Base-by-base conservation (phyloP, 2,888 invertebrate species). In the Tuta absoluta region DNA sequence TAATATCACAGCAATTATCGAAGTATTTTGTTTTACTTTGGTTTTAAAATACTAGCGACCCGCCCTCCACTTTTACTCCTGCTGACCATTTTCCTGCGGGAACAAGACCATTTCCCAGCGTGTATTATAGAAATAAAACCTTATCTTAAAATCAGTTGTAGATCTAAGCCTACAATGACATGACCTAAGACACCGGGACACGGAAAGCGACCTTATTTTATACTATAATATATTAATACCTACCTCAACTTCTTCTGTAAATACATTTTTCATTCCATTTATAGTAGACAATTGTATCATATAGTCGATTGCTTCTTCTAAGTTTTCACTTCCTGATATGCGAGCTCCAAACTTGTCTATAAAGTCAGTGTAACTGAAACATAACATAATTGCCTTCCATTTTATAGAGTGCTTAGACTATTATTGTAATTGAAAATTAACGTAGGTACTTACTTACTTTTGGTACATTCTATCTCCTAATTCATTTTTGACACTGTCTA, bases 271-370 rank as follows among this genome's bases (percentile, higher is more conserved):
- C 2, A 87, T 53, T 28, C 82, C 79, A 66, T 79, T 71, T 8
- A 65, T 41, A 63, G 48, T 69, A 0, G 84, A 86, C 41, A 87
- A 76, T 75, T 84, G 81, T 73, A 84, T 76, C 89, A 95, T 93
- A 72, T 94, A 93, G 80, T 95, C 94, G 68, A 95, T 95, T 0
- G 95, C 85, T 49, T 90, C 80, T 79, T 95, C 95, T 59, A 95
- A 84, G 64, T 82, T 86, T 62, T 89, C 74, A 0, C 93, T 92
- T 0, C 95, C 95, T 0, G 94, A 84, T 37, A 93, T 84, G 64
- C 95, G 87, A 12, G 93, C 86, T 0, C 95, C 95, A 81, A 94
- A 95, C 56, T 84, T 93, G 51, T 86, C 86, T 58, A 87, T 83
- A 38, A 87, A 86, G 19, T 72, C 67, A 19, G 75, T 71, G 61